Base-by-base conservation (phyloP, 2,888 invertebrate genomes). In the Chloroclystis v-ata region DNA sequence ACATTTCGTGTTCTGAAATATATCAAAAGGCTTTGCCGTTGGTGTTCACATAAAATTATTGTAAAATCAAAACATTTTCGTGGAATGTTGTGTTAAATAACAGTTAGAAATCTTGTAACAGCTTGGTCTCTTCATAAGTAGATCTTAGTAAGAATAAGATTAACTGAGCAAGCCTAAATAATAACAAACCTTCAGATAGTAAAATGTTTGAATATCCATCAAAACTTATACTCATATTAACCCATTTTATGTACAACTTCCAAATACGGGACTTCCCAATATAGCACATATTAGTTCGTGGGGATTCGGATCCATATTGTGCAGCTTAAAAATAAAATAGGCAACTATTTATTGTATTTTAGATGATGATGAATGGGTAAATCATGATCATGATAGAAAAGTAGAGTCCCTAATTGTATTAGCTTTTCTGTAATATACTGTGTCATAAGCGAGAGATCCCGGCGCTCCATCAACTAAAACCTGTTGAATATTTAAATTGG, bases 401-500 rank as follows among this genome's bases (percentile, higher is more conserved):
- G 20, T 5, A 20, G 2, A 2, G 20, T 4, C 20, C 13, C 8
- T 32, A 8, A 33, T n/a, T 33, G 32, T 33, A 14, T 33, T 33
- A 16, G 32, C 57, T 58, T 39, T 39, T 26, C 14, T 24, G 13
- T 35, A 16, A 39, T 43, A 30, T 35, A 39, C 50, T 50, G 47
- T 13, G 38, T 37, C 42, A 47, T 43, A 29, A 67, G 67, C 70
- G 43, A 55, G 72, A 69, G 69, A 73, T 75, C 75, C 74, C 72
- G 68, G 63, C 63, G 61, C 66, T 60, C 65, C 69, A 70, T 72
- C 72, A 66, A 57, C 59, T 75, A 72, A 73, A 59, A 65, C 73
- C 76, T 72, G 65, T 68, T 82, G 78, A 81, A 82, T 83, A 80
- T 82, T 82, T 78, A 79, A 78, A 76, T 72, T 71, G 69, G 72